A percentile compares a stretch with the other conserved stretches of the same genome.
Evolutionary conservation across 2,113 vertebrate species (phyloP).

Genomic region (Pristiophorus japonicus): DNA sequence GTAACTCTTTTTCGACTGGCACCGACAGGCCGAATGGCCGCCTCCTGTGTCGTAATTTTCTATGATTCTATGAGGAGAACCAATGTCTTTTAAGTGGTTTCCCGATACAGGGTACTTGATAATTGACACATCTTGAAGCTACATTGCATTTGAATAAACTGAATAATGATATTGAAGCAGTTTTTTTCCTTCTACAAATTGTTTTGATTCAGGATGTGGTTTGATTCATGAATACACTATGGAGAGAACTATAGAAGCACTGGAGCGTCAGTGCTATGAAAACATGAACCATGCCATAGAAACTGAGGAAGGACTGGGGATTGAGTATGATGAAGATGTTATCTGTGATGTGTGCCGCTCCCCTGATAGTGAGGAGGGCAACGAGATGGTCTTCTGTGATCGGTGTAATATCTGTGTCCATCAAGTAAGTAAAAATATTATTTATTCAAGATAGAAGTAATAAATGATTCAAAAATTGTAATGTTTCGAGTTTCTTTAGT

Average conservation of each 20-base stretch:
- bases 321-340: conserved; percentile 96
- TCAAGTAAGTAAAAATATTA: conserved; percentile 65
- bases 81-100: not conserved
- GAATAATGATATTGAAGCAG: not conserved
- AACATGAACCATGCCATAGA: conserved; percentile 96
- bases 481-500: not conserved
- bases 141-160: not conserved
- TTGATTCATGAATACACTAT: conserved; percentile 80
- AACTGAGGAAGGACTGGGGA: conserved; percentile 91
- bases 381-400: conserved; percentile 99
- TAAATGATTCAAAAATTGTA: not conserved
- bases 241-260: conserved; percentile 84
- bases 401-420: conserved; percentile 98
- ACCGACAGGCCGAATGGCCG: too few relatives aligned
- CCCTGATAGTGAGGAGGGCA: conserved; percentile 93
- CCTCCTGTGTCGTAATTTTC: too few relatives aligned
- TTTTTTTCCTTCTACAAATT: conserved; percentile 32
- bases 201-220: conserved; percentile 65
- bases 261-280: conserved; percentile 87
- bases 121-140: not conserved
- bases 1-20: too few relatives aligned
- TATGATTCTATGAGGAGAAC: too few relatives aligned
- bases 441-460: not conserved
- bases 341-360: conserved; percentile 97
- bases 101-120: not conserved